Base-by-base conservation (phyloP, 2,888 invertebrate genomes). In the Drosophila picticornis region DNA sequence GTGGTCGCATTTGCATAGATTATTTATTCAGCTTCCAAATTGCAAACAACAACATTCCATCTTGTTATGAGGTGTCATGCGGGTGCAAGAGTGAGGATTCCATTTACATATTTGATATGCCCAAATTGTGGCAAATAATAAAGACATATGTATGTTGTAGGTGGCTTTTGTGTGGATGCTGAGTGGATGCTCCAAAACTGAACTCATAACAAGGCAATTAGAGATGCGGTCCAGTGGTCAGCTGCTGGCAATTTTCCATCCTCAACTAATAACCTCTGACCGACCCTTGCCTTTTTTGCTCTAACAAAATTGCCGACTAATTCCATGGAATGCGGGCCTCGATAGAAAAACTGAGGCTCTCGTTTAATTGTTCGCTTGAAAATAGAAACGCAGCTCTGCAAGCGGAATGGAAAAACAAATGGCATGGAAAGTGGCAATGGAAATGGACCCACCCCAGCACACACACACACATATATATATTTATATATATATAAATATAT, bases 301-400 rank as follows among this genome's bases (percentile, higher is more conserved):
- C 57, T 51, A 46, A 25, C 46, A 48, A 53, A 58, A 74, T 72
- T 82, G 72, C 63, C 75, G 65, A 80, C 73, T 86, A 83, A 89
- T 88, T 90, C 81, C 31, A 62, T 78, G 87, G 89, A 86, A 90
- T 85, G 90, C 90, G 89, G 84, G 87, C 67, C 70, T 59, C 57
- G 36, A 60, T 55, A 27, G 27, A n/a, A 34, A 32, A 55, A 31
- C 56, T 3, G 46, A 63, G 61, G 31, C 27, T 36, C 36, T 36
- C 56, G 38, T 43, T 77, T 80, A 80, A 80, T 80, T 75, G 75
- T 79, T 46, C 40, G 51, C 64, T 57, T 48, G 46, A 50, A 62
- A 79, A 56, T 63, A 38, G 32, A 72, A 72, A 73, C 53, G 63
- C 79, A 61, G 63, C 75, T 62, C 58, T 69, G 65, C 62, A 72